These are phyloP conservation scores for Pachycephala philippinensis DNA, from an alignment of 2,113 vertebrate species.

Conservation along the genomic window DNA sequence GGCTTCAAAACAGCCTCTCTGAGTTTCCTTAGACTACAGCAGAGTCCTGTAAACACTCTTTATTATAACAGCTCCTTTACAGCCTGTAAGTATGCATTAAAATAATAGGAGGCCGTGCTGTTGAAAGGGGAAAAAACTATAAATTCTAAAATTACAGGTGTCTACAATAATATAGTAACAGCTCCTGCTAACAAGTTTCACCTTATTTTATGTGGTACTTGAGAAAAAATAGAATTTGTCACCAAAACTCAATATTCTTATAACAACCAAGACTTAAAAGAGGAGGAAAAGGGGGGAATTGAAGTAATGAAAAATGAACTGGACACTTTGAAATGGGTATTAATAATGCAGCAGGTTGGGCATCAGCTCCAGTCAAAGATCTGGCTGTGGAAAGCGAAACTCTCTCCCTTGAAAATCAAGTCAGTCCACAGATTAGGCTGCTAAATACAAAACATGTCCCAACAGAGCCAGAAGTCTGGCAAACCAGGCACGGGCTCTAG, in stretches of 20 bases:
- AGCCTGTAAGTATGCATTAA: neutral
- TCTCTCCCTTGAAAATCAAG: neutral
- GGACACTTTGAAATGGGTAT: accelerated
- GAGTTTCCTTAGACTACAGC: neutral
- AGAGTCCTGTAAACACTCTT: neutral
- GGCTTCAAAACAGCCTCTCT: neutral
- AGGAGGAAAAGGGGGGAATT: neutral
- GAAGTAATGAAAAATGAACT: neutral
- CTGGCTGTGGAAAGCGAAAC: neutral
- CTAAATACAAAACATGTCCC: neutral
- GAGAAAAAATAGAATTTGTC: neutral
- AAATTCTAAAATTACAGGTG: neutral
- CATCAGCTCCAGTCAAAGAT: neutral
- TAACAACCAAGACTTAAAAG: neutral
- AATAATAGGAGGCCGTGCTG: neutral
- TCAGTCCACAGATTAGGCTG: neutral
- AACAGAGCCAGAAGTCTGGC: neutral
- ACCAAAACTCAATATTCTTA: neutral
- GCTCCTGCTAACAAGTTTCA: neutral
- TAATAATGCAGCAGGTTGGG: neutral
- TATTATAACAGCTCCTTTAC: neutral
- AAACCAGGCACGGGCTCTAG: neutral
- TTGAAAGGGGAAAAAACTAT: neutral
- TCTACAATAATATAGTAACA: neutral
- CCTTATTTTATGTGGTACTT: neutral